Base-by-base conservation (phyloP, 2,113 vertebrate species). In the Solenodon paradoxus region DNA sequence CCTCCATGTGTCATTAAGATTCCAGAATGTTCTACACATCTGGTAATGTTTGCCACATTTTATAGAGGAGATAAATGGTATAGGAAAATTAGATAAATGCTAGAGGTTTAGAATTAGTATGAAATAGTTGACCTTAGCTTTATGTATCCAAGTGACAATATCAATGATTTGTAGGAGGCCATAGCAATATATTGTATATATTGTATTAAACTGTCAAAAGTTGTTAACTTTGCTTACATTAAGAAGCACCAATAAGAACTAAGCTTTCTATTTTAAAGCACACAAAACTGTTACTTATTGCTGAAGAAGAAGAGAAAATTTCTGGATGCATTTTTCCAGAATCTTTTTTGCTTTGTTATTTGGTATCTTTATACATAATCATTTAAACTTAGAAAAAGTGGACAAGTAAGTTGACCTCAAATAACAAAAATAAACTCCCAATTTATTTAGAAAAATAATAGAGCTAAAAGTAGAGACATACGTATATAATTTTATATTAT, bases 381-480 rank as follows among this genome's bases (percentile, higher is more conserved):
- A 71, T 80, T 93, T 86, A 95, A 86, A 86, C 79, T 63, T 87
- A 90, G 49, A 68, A 92, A 92, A 72, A 74, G 32, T 38, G 49
- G 17, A 28, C 8, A 75, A 69, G 38, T 79, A 63, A 51, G 12
- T 55, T 38, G 24, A 63, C 24, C 93, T n/a, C n/a, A n/a, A n/a
- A 32, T 55, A 78, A 90, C 74, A 74, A 77, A 92, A 94, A n/a
- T n/a, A n/a, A n/a, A 49, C 12, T 74, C 32, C 5, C 17, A 63
- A 19, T 75, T 45, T 78, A 42, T 69, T 45, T 80, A 20, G 17
- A 77, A 96, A 90, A 51, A 75, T n/a, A 71, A 86, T 79, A 6
- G 69, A 38, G 6, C 3, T 22, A 47, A 77, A 86, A 69, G 51
- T 51, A 79, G 83, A 83, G 30, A 1, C 10, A 1, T 35, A 66